Base-by-base conservation (phyloP, 2,888 invertebrate species). In the Stomorhina lunata region DNA sequence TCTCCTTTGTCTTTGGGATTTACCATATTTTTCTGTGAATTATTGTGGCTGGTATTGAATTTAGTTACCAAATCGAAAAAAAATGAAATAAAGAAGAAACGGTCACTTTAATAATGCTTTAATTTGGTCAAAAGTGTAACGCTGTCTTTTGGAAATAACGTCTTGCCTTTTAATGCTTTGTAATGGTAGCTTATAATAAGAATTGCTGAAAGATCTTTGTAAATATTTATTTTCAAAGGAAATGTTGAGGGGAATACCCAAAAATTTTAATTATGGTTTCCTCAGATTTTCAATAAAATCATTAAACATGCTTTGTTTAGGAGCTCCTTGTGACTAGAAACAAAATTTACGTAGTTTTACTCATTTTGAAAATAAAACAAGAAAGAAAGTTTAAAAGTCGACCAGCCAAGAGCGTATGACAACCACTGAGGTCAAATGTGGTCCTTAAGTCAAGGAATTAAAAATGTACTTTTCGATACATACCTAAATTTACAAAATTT, bases 1-100 rank as follows among this genome's bases (percentile, higher is more conserved):
- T 45, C 55, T 66, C 32, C 55, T 55, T 75, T 75, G 68, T 55
- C 15, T 37, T 75, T 55, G 63, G 69, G 69, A 45, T 75, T 80
- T 69, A 65, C 55, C 57, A 69, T 65, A 75, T 80, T 80, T 63
- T 69, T 68, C 37, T 40, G 25, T 12, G 10, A 55, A 32, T 48
- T 55, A 9, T 32, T 12, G 2, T 29, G n/a, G 37, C 17, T 27
- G 12, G n/a, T n/a, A n/a, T n/a, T n/a, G n/a, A n/a, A n/a, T n/a
- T n/a, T 29, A 40, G 1, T 10, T 17, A 45, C 9, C 29, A 29
- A n/a, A 61, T 37, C 37, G n/a, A 65, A 20, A 43, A 27, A 7
- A 3, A 43, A 45, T 2, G 2, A 22, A 22, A 45, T 6, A 48
- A 65, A n/a, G n/a, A n/a, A n/a, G n/a, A n/a, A 45, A 48, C 20